Evolutionary conservation across 1,140 invertebrate genomes (phyloP).

Genomic region (Mactra quadrangularis): DNA sequence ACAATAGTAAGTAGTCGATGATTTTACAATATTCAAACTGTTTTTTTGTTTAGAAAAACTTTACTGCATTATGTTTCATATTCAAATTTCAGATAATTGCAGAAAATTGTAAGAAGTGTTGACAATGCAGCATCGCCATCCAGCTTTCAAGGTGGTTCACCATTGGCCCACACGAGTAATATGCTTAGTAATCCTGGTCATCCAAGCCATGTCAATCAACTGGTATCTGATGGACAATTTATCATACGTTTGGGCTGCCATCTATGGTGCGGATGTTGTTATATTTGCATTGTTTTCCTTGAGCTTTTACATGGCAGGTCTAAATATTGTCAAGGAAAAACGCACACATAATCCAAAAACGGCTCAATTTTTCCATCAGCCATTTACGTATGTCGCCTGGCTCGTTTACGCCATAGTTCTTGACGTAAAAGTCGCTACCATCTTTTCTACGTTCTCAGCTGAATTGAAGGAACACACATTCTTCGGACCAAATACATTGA

Average conservation of each 20-base stretch:
- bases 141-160: constrained; percentile 23
- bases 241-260: constrained; percentile 44
- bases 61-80: too few species aligned
- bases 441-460: constrained; percentile 83
- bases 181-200: constrained; percentile 53
- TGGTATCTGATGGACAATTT: constrained; percentile 66
- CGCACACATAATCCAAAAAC: constrained; percentile 16
- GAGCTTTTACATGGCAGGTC: constrained; percentile 44
- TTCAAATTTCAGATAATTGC: too few species aligned
- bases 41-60: too few species aligned
- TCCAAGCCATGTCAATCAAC: constrained; percentile 63
- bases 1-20: too few species aligned
- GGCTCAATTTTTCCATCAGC: constrained; percentile 75
- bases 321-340: constrained; percentile 34
- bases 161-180: constrained; percentile 64
- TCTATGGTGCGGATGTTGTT: constrained; percentile 59
- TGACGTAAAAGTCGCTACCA: constrained; percentile 84
- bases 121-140: background rate
- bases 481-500: constrained; percentile 85
- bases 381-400: constrained; percentile 85
- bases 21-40: too few species aligned
- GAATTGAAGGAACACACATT: constrained; percentile 77
- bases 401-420: constrained; percentile 85
- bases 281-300: constrained; percentile 48
- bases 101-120: too few species aligned